phyloP scores from a whole-genome alignment of 2,888 invertebrate genomes.

The Vesta saturnalis region DNA sequence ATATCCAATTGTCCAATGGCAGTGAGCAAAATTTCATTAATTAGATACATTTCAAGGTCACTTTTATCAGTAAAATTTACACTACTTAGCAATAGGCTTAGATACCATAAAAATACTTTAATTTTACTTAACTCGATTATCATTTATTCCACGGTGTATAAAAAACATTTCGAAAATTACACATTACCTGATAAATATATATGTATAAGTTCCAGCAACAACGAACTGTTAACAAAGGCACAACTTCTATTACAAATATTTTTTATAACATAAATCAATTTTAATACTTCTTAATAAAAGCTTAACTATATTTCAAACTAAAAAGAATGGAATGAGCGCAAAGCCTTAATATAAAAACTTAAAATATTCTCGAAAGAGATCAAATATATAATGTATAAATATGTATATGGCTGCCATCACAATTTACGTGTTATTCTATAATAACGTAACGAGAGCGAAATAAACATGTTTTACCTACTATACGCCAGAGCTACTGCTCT shows the following conservation, averaged over 20 bases:
- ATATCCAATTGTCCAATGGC: slow-evolving; percentile 27
- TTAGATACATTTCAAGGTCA: slow-evolving; percentile 2
- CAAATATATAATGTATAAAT: neutral
- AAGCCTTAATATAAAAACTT: neutral
- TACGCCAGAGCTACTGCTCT: neutral
- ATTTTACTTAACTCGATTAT: neutral
- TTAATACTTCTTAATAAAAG: neutral
- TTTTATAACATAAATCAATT: neutral
- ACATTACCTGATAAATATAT: neutral
- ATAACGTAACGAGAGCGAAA: neutral
- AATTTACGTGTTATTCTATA: no score
- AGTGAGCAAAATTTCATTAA: slow-evolving; percentile 32
- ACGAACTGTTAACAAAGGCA: neutral
- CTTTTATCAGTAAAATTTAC: neutral
- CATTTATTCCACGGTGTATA: neutral
- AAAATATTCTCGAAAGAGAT: slow-evolving; percentile 6
- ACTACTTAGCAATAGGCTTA: neutral
- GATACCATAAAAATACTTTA: slow-evolving; percentile 4
- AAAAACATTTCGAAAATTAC: neutral
- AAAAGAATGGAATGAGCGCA: slow-evolving; percentile 4
- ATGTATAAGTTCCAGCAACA: neutral
- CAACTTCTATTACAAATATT: neutral
- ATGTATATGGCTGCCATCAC: slow-evolving; percentile 9
- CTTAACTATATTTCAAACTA: neutral
- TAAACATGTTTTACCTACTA: neutral